Percentiles rank a stretch among this genome's conserved stretches.
Conservation (phyloP, 2,888 invertebrate species). For the Polydrusus cervinus region DNA sequence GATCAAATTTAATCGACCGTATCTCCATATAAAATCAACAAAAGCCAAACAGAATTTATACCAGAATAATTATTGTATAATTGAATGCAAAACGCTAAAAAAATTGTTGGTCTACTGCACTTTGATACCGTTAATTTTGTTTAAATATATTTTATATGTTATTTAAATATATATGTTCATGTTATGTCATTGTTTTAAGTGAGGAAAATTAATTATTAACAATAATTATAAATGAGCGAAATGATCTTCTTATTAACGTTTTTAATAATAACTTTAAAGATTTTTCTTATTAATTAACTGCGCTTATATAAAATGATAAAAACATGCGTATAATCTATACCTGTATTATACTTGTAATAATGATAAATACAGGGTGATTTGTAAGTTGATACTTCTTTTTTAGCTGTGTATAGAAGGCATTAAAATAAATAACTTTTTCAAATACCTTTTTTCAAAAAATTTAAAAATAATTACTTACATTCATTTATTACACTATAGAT, state of each 20-base stretch:
- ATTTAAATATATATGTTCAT: neutral
- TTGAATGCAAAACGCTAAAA: conserved; percentile 10
- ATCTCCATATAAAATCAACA: conserved; percentile 31
- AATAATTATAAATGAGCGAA: neutral
- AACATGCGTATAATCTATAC: no score
- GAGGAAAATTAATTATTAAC: conserved; percentile 10
- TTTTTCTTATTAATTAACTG: neutral
- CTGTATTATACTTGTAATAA: no score
- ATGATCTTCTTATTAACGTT: neutral
- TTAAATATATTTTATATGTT: conserved; percentile 6
- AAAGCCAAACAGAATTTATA: conserved; percentile 17
- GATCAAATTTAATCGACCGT: conserved; percentile 33
- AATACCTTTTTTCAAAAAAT: no score
- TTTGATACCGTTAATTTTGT: conserved; percentile 30
- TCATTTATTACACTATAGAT: no score
- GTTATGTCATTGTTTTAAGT: conserved; percentile 15
- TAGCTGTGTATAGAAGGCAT: no score
- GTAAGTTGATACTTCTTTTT: no score
- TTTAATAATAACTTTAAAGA: neutral
- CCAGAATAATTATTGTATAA: conserved; percentile 15
- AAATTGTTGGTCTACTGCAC: conserved; percentile 29
- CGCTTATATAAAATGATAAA: no score
- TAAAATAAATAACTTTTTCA: no score
- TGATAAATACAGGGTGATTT: no score
- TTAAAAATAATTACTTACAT: no score